A percentile compares a stretch with the other conserved stretches of the same genome.
Evolutionary conservation across 2,888 invertebrate genomes (phyloP).

Genomic region (Ornithoptera priamus): DNA sequence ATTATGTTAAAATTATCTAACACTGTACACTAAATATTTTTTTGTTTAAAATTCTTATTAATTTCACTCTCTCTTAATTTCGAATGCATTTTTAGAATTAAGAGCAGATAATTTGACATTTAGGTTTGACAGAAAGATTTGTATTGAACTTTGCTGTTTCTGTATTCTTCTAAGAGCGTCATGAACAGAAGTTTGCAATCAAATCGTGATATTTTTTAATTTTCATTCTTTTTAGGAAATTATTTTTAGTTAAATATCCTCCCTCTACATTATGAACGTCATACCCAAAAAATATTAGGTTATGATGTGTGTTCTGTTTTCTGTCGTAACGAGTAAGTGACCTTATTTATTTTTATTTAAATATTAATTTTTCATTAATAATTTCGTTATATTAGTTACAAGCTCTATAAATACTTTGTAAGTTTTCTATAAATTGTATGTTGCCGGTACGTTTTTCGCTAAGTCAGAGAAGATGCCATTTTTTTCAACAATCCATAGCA

Average conservation of each 20-base stretch:
- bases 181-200: constrained; percentile 10
- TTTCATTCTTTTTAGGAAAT: background rate
- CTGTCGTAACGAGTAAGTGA: constrained; percentile 60
- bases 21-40: no score
- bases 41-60: no score
- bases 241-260: constrained; percentile 1
- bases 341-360: constrained; percentile 33
- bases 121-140: constrained; percentile 19
- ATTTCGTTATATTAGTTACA: background rate
- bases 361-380: constrained; percentile 30
- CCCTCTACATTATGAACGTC: constrained; percentile 34
- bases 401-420: background rate
- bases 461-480: constrained; percentile 14
- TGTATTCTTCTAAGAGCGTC: constrained; percentile 4
- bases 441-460: constrained; percentile 19
- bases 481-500: background rate
- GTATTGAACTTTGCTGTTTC: constrained; percentile 6
- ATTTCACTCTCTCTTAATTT: background rate
- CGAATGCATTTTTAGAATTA: background rate
- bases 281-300: constrained; percentile 56
- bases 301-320: constrained; percentile 62
- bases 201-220: constrained; percentile 4
- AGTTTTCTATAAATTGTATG: background rate
- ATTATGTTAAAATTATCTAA: no score
- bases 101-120: constrained; percentile 14